Evolutionary conservation across 2,888 invertebrate genomes (phyloP).

Genomic region (Exocentrus adspersus): DNA sequence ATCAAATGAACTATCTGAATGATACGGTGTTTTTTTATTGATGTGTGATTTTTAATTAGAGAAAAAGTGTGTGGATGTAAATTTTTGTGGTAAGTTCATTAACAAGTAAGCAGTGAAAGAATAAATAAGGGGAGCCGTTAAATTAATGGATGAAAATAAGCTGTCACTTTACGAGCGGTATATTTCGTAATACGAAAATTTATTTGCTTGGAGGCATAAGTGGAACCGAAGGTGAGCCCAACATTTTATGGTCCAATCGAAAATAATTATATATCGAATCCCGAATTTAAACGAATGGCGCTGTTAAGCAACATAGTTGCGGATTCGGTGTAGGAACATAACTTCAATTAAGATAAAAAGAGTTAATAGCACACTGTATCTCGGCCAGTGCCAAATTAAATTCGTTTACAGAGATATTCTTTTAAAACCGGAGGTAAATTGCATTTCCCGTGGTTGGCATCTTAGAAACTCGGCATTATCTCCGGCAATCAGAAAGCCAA

Average conservation of each 20-base stretch:
- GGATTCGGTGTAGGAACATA: conserved; percentile 43
- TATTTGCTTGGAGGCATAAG: conserved; percentile 1
- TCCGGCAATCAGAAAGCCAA: conserved; percentile 41
- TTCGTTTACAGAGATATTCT: conserved; percentile 37
- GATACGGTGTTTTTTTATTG: too few species aligned
- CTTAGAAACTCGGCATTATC: conserved; percentile 26
- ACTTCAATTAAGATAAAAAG: conserved; percentile 51
- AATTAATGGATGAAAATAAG: conserved; percentile 11
- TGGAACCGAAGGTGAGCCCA: conserved; percentile 27
- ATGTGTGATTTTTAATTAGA: too few species aligned
- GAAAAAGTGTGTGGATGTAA: too few species aligned
- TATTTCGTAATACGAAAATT: conserved; percentile 15
- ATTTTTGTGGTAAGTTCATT: too few species aligned
- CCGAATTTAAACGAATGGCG: conserved; percentile 38
- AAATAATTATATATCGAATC: conserved; percentile 44
- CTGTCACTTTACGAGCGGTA: conserved; percentile 16
- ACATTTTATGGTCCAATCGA: conserved; percentile 41
- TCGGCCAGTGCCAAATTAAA: conserved; percentile 40
- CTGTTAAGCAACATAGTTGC: conserved; percentile 42
- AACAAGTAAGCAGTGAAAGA: background rate
- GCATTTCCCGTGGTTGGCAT: conserved; percentile 17
- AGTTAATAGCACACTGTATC: conserved; percentile 47
- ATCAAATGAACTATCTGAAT: too few species aligned
- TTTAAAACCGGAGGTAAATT: conserved; percentile 24
- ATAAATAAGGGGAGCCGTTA: background rate